Evolutionary conservation across 2,888 invertebrate genomes (phyloP).

Genomic region (Drosophila stalkeri): DNA sequence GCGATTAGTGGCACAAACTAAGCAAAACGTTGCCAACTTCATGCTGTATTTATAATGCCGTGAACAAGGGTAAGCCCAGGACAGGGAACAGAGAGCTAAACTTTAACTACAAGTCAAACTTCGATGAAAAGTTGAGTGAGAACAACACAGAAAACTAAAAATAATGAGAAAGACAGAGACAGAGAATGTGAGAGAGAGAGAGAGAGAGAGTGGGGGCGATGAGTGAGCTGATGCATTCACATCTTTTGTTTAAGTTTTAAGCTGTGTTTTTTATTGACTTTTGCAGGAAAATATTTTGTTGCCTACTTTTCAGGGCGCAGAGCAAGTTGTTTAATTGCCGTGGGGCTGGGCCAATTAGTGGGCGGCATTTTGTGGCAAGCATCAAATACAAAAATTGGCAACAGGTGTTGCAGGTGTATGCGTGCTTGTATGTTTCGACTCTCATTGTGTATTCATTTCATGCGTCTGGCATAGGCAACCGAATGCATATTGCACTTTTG

Average conservation of each 20-base stretch:
- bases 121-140: slow-evolving; percentile 71
- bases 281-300: slow-evolving; percentile 49
- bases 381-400: slow-evolving; percentile 27
- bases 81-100: slow-evolving; percentile 39
- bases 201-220: not conserved
- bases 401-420: slow-evolving; percentile 57
- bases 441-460: slow-evolving; percentile 74
- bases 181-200: not conserved
- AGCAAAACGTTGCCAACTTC: slow-evolving; percentile 22
- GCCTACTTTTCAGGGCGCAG: slow-evolving; percentile 49
- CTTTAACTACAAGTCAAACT: slow-evolving; percentile 68
- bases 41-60: slow-evolving; percentile 39
- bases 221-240: slow-evolving; percentile 22
- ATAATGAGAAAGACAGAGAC: slow-evolving; percentile 10
- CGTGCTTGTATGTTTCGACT: slow-evolving; percentile 6
- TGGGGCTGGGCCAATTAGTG: slow-evolving; percentile 60
- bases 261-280: slow-evolving; percentile 64
- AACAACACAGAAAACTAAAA: slow-evolving; percentile 52
- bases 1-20: not conserved
- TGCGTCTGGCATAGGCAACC: slow-evolving; percentile 55
- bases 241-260: slow-evolving; percentile 67
- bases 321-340: slow-evolving; percentile 46
- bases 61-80: slow-evolving; percentile 30
- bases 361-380: slow-evolving; percentile 35
- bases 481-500: slow-evolving; percentile 67